These are phyloP conservation scores for Rhegmatorhina hoffmannsi DNA, from an alignment of 2,113 vertebrate species.

Conservation along the genomic window DNA sequence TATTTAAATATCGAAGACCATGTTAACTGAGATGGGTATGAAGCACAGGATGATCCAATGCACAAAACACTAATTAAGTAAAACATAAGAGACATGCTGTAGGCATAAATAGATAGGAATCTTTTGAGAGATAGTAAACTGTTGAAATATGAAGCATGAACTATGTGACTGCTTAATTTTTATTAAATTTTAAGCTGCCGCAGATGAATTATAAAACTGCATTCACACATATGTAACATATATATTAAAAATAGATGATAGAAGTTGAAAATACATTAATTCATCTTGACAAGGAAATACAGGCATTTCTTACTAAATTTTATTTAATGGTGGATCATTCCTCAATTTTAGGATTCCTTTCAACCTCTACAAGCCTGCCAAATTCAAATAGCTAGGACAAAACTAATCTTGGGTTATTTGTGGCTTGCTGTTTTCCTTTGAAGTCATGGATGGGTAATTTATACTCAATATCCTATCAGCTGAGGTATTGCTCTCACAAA, in stretches of 20 bases:
- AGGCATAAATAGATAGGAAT: background rate
- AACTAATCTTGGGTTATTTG: slow-evolving; percentile 11
- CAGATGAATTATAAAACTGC: background rate
- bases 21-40: background rate
- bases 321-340: background rate
- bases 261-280: background rate
- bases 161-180: background rate
- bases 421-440: background rate
- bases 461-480: background rate
- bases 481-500: background rate
- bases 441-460: background rate
- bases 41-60: background rate
- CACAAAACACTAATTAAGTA: background rate
- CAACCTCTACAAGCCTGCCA: background rate
- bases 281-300: background rate
- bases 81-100: background rate
- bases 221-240: background rate
- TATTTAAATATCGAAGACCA: background rate
- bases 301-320: background rate
- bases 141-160: background rate
- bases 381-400: background rate
- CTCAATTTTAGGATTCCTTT: background rate
- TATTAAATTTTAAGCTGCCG: background rate
- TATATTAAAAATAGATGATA: background rate
- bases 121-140: background rate